phyloP scores from a whole-genome alignment of 2,888 invertebrate species.

The Coelogynopora nodosa region DNA sequence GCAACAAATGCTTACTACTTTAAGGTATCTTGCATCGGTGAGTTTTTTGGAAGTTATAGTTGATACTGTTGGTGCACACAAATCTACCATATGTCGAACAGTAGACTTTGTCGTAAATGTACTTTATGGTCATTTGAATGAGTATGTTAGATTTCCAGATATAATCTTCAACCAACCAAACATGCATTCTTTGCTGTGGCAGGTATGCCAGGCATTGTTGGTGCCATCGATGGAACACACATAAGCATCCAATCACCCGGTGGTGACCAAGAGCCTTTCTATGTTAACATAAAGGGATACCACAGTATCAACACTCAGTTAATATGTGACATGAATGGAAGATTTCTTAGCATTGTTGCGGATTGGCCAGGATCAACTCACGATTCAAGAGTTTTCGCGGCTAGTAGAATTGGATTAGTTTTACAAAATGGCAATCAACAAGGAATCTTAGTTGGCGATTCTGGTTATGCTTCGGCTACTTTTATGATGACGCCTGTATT shows the following conservation, averaged over 20 bases:
- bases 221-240: conserved; percentile 51
- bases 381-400: conserved; percentile 49
- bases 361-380: conserved; percentile 51
- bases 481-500: not conserved
- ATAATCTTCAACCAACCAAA: not conserved
- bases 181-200: not conserved
- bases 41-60: not conserved
- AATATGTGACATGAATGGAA: conserved; percentile 45
- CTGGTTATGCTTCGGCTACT: not conserved
- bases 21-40: not conserved
- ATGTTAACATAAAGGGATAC: conserved; percentile 49
- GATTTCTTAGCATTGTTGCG: conserved; percentile 48
- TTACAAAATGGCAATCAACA: not conserved
- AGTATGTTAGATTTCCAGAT: not conserved
- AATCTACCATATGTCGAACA: not conserved
- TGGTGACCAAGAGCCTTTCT: conserved; percentile 44
- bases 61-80: not conserved
- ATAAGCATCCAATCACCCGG: conserved; percentile 48
- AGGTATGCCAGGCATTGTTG: conserved; percentile 50
- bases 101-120: not conserved
- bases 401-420: conserved; percentile 26
- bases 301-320: conserved; percentile 51
- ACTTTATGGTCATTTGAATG: not conserved
- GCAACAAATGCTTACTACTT: not conserved
- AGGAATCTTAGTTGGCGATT: not conserved